Evolutionary conservation across 2,888 invertebrate genomes (phyloP), one percentile per base, ranked within the genome.

Genomic region (Mimas tiliae): DNA sequence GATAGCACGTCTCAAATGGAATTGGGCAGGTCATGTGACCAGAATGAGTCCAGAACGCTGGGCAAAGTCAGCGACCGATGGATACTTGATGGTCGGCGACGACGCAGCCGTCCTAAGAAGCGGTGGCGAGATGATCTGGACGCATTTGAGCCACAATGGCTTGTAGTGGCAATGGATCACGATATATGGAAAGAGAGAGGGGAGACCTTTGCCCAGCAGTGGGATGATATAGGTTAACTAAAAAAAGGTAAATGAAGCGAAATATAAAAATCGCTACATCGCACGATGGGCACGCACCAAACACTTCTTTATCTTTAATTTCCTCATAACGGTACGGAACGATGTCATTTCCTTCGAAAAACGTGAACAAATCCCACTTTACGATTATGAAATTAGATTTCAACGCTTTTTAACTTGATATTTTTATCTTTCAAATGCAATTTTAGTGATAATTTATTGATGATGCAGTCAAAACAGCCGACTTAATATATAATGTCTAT

Each of bases 301-400:
- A 38, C 38, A 38, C 19, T 55, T 34, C 33, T 55, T 19, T 19
- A 42, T 58, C 38, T 58, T 58, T 42, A 58, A 58, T 58, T 58
- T 58, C 58, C 58, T 38, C 42, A 19, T 12, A 58, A 55, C 55
- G n/a, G 33, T 16, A 12, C 16, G 11, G 11, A 12, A 38, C 21
- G 53, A 53, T 19, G 38, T 58, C 58, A 58, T 58, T 58, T 58
- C 58, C 58, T 42, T 55, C 55, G 9, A 11, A 19, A 45, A 14
- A 11, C 14, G 4, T 14, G 45, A 7, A 42, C 58, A 58, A 42
- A 58, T 58, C 55, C 55, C 21, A 19, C 38, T 58, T 58, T 58
- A 58, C 42, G 58, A 58, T 38, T 19, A 33, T 58, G 12, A 58
- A 58, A 42, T 58, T 58, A 58, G 38, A 42, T 42, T 42, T 12